phyloP scores from a whole-genome alignment of 2,888 invertebrate genomes.

The Tinea semifulvella region DNA sequence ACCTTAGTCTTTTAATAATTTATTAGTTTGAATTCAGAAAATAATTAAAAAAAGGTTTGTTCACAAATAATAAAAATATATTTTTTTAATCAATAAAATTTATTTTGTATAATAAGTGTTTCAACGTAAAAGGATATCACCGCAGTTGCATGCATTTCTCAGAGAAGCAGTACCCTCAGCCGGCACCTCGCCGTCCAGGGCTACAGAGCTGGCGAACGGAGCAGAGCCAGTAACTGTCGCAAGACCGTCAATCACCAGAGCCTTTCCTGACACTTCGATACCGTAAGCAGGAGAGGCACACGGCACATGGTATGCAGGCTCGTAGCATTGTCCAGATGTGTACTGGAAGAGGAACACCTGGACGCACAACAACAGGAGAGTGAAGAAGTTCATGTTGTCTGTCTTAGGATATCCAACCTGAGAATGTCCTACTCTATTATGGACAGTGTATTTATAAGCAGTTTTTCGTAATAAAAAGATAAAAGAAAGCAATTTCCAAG shows the following conservation, averaged over 20 bases:
- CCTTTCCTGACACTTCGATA: constrained; percentile 1
- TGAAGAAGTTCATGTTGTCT: constrained; percentile 14
- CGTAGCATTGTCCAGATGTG: constrained; percentile 2
- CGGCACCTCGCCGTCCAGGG: background rate
- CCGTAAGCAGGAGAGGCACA: constrained; percentile 1
- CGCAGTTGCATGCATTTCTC: background rate
- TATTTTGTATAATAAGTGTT: no score
- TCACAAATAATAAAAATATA: no score
- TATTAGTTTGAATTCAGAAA: no score
- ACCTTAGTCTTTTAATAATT: no score
- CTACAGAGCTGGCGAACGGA: constrained; percentile 4
- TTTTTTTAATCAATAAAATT: no score
- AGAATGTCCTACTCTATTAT: background rate
- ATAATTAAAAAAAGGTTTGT: no score
- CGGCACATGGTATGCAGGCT: background rate
- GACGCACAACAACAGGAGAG: constrained; percentile 11
- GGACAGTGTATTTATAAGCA: no score
- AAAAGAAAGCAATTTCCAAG: no score
- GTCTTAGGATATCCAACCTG: background rate
- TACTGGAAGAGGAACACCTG: constrained; percentile 8
- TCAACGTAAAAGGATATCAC: background rate
- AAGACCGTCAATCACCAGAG: background rate
- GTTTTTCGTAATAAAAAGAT: no score
- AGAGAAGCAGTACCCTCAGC: constrained; percentile 1
- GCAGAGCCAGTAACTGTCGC: background rate